Percentiles rank a stretch among this genome's conserved stretches.
phyloP scores from a whole-genome alignment of 23 tunicate species.

The Styela clava region DNA sequence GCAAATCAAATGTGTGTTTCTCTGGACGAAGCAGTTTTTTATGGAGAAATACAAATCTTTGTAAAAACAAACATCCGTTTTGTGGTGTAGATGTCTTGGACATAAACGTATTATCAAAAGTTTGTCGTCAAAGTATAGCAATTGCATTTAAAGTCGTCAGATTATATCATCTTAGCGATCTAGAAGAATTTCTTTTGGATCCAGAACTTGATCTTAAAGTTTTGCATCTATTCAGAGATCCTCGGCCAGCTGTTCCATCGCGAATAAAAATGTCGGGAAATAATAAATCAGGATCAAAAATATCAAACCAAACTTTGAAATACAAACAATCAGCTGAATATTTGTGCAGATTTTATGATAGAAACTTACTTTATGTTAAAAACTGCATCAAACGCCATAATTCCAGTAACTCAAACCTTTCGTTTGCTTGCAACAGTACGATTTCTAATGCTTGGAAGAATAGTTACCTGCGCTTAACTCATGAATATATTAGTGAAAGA shows the following conservation, averaged over 20 bases:
- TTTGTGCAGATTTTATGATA: slow-evolving; percentile 17
- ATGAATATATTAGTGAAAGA: slow-evolving; percentile 31
- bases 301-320: background rate
- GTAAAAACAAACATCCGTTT: background rate
- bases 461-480: slow-evolving; percentile 23
- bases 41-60: slow-evolving; percentile 15
- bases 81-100: slow-evolving; percentile 33
- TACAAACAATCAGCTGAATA: background rate
- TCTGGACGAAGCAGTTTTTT: slow-evolving; percentile 27
- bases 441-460: slow-evolving; percentile 15
- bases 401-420: background rate
- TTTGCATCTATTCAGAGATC: slow-evolving; percentile 61
- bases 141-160: slow-evolving; percentile 44
- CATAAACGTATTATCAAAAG: background rate
- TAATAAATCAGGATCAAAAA: background rate
- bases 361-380: background rate
- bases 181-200: slow-evolving; percentile 22
- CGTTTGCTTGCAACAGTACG: background rate
- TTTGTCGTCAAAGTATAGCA: slow-evolving; percentile 30
- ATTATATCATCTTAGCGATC: slow-evolving; percentile 30
- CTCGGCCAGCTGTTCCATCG: slow-evolving; percentile 50
- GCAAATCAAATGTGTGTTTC: background rate
- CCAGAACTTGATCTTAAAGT: slow-evolving; percentile 34
- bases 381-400: background rate
- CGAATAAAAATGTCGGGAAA: slow-evolving; percentile 6